A percentile compares a stretch with the other conserved stretches of the same genome.
Conservation (phyloP, 2,797 vertebrate species). For the Poecilia wingei region DNA sequence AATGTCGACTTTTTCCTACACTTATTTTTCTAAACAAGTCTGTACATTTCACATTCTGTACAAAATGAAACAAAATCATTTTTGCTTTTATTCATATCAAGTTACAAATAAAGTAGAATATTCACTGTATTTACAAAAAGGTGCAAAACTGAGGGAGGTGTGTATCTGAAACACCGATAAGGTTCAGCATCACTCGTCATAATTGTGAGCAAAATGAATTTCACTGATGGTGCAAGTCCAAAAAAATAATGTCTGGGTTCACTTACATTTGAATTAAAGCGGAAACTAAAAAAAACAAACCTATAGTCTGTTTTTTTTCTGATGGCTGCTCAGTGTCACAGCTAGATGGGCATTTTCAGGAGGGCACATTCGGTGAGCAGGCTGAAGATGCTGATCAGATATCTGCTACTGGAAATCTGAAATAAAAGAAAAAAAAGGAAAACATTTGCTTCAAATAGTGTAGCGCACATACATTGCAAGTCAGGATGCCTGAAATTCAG, state of each 20-base stretch:
- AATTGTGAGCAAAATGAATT: neutral
- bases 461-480: neutral
- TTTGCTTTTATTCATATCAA: constrained; percentile 58
- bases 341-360: constrained; percentile 80
- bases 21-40: neutral
- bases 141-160: neutral
- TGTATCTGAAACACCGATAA: neutral
- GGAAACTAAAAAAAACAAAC: neutral
- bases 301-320: neutral
- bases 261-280: neutral
- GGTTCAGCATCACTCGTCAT: neutral
- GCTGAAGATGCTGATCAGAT: constrained; percentile 85
- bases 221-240: neutral
- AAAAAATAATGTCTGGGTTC: neutral
- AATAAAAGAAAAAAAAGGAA: constrained; percentile 25
- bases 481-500: neutral
- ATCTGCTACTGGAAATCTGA: constrained; percentile 87
- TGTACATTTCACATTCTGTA: neutral
- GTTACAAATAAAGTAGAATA: constrained; percentile 10
- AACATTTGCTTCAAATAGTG: neutral
- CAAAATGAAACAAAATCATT: neutral
- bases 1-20: neutral
- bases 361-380: constrained; percentile 91
- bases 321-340: neutral
- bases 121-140: constrained; percentile 38